Evolutionary conservation across 2,888 invertebrate genomes (phyloP).

Genomic region (Achlya flavicornis): DNA sequence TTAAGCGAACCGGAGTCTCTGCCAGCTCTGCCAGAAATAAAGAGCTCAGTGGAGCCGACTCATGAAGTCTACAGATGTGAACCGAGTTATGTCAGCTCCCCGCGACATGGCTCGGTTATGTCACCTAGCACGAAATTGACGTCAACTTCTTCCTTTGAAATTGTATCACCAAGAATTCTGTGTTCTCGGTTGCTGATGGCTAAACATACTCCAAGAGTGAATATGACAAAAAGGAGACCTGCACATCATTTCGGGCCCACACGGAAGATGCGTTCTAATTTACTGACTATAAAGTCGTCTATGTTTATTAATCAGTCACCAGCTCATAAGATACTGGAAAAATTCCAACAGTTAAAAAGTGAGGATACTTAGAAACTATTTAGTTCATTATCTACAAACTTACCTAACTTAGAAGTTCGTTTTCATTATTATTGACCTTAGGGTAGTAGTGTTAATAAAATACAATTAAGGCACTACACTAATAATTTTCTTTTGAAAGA

Average conservation of each 20-base stretch:
- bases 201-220: slow-evolving; percentile 48
- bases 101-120: slow-evolving; percentile 55
- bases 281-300: slow-evolving; percentile 54
- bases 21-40: slow-evolving; percentile 57
- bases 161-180: slow-evolving; percentile 55
- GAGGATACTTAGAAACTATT: slow-evolving; percentile 36
- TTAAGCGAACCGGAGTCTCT: slow-evolving; percentile 49
- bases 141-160: slow-evolving; percentile 55
- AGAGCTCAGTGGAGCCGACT: slow-evolving; percentile 37
- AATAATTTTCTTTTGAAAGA: no score
- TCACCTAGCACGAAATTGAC: slow-evolving; percentile 47
- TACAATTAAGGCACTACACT: no score
- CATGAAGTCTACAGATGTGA: slow-evolving; percentile 59
- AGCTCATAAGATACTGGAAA: slow-evolving; percentile 62
- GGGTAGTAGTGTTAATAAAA: no score
- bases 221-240: slow-evolving; percentile 32
- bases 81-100: slow-evolving; percentile 62
- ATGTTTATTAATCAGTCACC: slow-evolving; percentile 48
- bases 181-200: slow-evolving; percentile 57
- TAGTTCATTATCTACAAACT: background rate
- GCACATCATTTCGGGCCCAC: slow-evolving; percentile 13
- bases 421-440: no score
- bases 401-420: no score
- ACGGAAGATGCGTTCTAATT: slow-evolving; percentile 33
- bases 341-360: slow-evolving; percentile 57